A percentile compares a stretch with the other conserved stretches of the same genome.
Conservation (phyloP, 2,797 vertebrate species). For the Falco biarmicus region DNA sequence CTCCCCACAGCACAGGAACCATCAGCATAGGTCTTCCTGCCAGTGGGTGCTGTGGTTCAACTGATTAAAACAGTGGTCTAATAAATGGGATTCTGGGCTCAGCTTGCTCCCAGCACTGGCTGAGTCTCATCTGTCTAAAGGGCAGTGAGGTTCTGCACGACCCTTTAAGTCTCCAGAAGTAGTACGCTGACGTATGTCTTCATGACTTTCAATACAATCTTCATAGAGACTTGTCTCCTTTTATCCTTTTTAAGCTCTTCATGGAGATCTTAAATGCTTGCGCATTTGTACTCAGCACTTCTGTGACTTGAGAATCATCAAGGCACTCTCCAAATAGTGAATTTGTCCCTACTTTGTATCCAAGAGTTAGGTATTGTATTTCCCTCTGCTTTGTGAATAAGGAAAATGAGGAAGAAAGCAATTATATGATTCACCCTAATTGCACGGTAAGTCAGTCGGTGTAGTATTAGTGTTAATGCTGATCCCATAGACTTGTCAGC, state of each 20-base stretch:
- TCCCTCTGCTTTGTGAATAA: neutral
- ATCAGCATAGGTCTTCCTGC: neutral
- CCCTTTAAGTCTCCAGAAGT: neutral
- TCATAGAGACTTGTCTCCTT: neutral
- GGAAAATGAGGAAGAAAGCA: constrained; percentile 13
- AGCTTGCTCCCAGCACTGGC: neutral
- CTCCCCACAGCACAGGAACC: neutral
- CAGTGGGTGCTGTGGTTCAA: neutral
- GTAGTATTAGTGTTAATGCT: neutral
- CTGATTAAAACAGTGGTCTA: neutral
- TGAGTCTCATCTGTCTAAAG: neutral
- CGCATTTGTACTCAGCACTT: neutral
- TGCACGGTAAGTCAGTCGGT: neutral
- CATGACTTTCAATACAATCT: neutral
- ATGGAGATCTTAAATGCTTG: neutral
- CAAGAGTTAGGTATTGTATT: neutral
- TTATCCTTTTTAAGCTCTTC: neutral
- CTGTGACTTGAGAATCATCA: neutral
- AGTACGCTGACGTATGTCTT: neutral
- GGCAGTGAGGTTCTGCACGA: neutral
- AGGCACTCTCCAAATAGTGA: neutral
- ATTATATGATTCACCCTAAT: constrained; percentile 36
- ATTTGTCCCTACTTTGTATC: neutral
- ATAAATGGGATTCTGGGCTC: neutral
- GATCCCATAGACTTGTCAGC: neutral